These are phyloP conservation scores for Glyptemys insculpta DNA, from an alignment of 2,797 vertebrate species.

Conservation along the genomic window DNA sequence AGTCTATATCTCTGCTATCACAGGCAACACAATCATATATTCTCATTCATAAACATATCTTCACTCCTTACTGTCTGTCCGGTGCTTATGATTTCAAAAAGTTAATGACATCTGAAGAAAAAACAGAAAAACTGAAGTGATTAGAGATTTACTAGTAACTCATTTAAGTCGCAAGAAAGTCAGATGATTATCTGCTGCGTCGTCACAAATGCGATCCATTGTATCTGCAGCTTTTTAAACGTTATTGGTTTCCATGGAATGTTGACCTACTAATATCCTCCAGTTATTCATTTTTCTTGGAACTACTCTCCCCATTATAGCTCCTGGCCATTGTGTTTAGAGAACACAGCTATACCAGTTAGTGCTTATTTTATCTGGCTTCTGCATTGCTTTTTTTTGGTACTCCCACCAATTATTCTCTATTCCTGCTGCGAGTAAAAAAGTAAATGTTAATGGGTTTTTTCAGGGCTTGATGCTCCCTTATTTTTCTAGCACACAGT, in stretches of 20 bases:
- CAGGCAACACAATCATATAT: not conserved
- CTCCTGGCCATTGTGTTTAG: not conserved
- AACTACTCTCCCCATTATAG: not conserved
- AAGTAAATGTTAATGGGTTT: not conserved
- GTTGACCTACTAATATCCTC: constrained; percentile 8
- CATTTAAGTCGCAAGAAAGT: not conserved
- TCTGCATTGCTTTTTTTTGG: not conserved
- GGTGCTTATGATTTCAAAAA: constrained; percentile 2
- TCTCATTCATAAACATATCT: not conserved
- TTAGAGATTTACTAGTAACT: not conserved
- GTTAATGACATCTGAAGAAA: not conserved
- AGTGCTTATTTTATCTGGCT: not conserved
- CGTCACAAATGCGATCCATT: not conserved
- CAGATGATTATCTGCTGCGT: not conserved
- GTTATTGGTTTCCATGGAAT: not conserved
- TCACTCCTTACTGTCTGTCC: not conserved
- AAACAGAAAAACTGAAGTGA: not conserved
- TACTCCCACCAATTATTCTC: not conserved
- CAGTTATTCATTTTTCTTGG: not conserved
- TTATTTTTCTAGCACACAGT: not conserved
- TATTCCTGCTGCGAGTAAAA: not conserved
- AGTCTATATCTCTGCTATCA: not conserved
- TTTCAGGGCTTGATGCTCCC: not conserved
- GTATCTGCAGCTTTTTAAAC: not conserved
- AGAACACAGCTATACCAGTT: not conserved